A percentile compares a stretch with the other conserved stretches of the same genome.
phyloP scores from a whole-genome alignment of 2,888 invertebrate species.

The Mongoloraphidia duomilia region DNA sequence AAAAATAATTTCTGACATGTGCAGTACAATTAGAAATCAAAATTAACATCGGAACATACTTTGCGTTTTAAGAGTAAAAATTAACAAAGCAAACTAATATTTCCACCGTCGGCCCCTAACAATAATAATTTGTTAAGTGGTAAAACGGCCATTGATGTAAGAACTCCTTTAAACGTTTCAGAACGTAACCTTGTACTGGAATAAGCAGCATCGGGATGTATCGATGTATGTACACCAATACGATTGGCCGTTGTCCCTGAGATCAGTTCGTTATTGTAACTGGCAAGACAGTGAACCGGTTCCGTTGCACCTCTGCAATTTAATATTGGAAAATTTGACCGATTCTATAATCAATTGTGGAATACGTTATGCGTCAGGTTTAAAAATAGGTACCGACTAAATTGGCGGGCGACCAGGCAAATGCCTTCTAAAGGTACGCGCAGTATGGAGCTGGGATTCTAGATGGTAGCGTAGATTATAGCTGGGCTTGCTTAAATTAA shows the following conservation, averaged over 20 bases:
- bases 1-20: too few species aligned
- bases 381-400: too few species aligned
- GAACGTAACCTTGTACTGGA: conserved; percentile 74
- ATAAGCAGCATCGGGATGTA: conserved; percentile 58
- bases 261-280: conserved; percentile 67
- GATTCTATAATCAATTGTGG: background rate
- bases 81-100: conserved; percentile 64
- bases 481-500: too few species aligned
- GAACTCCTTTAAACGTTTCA: conserved; percentile 80
- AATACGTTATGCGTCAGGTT: too few species aligned
- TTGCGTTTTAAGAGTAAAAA: background rate
- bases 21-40: too few species aligned
- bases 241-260: conserved; percentile 88
- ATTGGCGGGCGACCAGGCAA: too few species aligned
- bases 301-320: conserved; percentile 69
- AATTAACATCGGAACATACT: too few species aligned
- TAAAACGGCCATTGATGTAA: conserved; percentile 80
- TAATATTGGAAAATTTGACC: background rate
- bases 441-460: too few species aligned
- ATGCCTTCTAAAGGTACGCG: too few species aligned
- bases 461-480: too few species aligned
- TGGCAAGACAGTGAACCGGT: conserved; percentile 78
- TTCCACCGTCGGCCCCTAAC: conserved; percentile 85
- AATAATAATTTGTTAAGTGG: conserved; percentile 81
- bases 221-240: conserved; percentile 69